Evolutionary conservation across 2,888 invertebrate species (phyloP).

Genomic region (Colostygia pectinataria): DNA sequence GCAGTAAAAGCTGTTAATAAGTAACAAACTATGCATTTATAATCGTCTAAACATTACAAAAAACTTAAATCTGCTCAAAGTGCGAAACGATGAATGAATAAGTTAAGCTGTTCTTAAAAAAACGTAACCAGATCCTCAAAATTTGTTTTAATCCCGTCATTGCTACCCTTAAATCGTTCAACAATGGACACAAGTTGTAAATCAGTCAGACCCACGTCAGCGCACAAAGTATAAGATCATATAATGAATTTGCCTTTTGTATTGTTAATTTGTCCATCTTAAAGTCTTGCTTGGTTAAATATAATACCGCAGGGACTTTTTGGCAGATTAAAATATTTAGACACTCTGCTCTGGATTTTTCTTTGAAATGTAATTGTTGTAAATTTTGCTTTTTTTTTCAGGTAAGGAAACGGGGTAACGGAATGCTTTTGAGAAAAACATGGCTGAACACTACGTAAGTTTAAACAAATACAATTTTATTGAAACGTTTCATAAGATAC

Average conservation of each 20-base stretch:
- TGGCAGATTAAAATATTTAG: slow-evolving; percentile 29
- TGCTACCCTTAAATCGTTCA: slow-evolving; percentile 42
- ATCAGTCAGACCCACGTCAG: slow-evolving; percentile 39
- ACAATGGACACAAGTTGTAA: slow-evolving; percentile 39
- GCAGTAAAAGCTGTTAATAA: no score
- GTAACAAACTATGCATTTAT: no score
- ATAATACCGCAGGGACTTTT: slow-evolving; percentile 27
- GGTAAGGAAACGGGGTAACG: slow-evolving; percentile 38
- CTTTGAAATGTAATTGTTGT: slow-evolving; percentile 26
- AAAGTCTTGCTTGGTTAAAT: slow-evolving; percentile 35
- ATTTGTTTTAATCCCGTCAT: slow-evolving; percentile 46
- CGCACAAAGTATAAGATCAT: slow-evolving; percentile 27
- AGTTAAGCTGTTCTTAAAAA: slow-evolving; percentile 25
- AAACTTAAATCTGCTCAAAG: slow-evolving; percentile 1
- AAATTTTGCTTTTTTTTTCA: slow-evolving; percentile 36
- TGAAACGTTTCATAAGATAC: no score
- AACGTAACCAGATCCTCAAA: slow-evolving; percentile 22
- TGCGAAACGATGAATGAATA: slow-evolving; percentile 18
- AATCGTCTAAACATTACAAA: not conserved
- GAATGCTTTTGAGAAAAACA: slow-evolving; percentile 3
- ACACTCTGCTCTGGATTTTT: slow-evolving; percentile 27
- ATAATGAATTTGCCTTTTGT: slow-evolving; percentile 30
- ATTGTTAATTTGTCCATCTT: slow-evolving; percentile 38
- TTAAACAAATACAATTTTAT: not conserved
- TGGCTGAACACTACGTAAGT: slow-evolving; percentile 27